A percentile compares a stretch with the other conserved stretches of the same genome.
phyloP scores from a whole-genome alignment of 2,797 vertebrate genomes.

The Spizella passerina region DNA sequence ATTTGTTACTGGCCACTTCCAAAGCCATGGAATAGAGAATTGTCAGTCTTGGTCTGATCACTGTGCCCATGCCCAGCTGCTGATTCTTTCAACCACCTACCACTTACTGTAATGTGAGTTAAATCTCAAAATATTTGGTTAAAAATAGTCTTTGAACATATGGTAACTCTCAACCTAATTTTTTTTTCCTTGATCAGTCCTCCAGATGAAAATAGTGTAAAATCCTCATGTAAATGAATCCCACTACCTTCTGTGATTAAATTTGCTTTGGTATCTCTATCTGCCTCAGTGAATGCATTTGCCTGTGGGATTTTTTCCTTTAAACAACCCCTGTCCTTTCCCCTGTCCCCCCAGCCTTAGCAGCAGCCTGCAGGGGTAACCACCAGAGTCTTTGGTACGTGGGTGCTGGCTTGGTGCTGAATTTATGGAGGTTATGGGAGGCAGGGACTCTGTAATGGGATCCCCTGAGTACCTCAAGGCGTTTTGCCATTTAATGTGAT shows the following conservation, averaged over 20 bases:
- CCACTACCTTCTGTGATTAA: background rate
- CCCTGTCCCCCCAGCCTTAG: accelerated
- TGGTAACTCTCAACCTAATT: background rate
- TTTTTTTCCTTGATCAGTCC: background rate
- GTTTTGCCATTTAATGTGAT: background rate
- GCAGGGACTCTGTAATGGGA: background rate
- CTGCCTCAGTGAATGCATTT: background rate
- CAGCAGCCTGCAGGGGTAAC: background rate
- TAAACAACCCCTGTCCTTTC: background rate
- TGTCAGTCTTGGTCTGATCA: background rate
- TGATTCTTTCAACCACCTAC: background rate
- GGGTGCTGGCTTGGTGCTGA: background rate
- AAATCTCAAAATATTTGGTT: slow-evolving; percentile 5
- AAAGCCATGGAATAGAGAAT: background rate
- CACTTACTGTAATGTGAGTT: background rate
- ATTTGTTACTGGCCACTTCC: background rate
- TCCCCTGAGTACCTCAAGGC: background rate
- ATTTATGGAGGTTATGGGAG: background rate
- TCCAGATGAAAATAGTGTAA: background rate
- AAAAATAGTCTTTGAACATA: slow-evolving; percentile 26
- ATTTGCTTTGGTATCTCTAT: background rate
- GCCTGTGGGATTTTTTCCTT: background rate
- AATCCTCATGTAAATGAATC: background rate
- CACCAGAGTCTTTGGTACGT: background rate
- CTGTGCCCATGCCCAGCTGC: background rate